These are phyloP conservation scores for Elephas maximus DNA, from an alignment of 2,113 vertebrate species.

Conservation along the genomic window DNA sequence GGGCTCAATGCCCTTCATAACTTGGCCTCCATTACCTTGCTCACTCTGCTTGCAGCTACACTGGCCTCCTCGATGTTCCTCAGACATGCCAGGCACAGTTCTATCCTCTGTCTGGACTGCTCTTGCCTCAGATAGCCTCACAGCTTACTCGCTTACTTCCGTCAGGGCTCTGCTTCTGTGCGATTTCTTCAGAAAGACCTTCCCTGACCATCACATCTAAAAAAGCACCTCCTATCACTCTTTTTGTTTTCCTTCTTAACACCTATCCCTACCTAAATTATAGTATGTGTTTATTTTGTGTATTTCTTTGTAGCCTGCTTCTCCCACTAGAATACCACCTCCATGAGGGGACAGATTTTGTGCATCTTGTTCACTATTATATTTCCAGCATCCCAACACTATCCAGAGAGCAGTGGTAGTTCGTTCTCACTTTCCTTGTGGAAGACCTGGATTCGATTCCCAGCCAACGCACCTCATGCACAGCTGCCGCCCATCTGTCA, in stretches of 20 bases:
- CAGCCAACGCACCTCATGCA: background rate
- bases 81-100: background rate
- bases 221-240: slow-evolving; percentile 18
- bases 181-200: slow-evolving; percentile 40
- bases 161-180: slow-evolving; percentile 36
- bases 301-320: slow-evolving; percentile 1
- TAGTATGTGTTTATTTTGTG: background rate
- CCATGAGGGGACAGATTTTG: slow-evolving; percentile 12
- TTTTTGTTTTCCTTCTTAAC: slow-evolving; percentile 64
- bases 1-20: background rate
- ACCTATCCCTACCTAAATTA: slow-evolving; percentile 17
- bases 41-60: background rate
- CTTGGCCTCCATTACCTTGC: background rate
- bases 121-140: slow-evolving; percentile 8
- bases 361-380: slow-evolving; percentile 11
- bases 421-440: background rate
- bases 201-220: background rate
- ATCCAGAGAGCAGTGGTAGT: background rate
- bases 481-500: background rate
- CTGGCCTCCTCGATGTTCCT: background rate
- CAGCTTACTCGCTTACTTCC: slow-evolving; percentile 10
- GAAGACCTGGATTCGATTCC: background rate
- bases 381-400: background rate
- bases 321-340: slow-evolving; percentile 8
- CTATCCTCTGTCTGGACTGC: background rate